Base-by-base conservation (phyloP, 2,113 vertebrate species). In the Solea solea region DNA sequence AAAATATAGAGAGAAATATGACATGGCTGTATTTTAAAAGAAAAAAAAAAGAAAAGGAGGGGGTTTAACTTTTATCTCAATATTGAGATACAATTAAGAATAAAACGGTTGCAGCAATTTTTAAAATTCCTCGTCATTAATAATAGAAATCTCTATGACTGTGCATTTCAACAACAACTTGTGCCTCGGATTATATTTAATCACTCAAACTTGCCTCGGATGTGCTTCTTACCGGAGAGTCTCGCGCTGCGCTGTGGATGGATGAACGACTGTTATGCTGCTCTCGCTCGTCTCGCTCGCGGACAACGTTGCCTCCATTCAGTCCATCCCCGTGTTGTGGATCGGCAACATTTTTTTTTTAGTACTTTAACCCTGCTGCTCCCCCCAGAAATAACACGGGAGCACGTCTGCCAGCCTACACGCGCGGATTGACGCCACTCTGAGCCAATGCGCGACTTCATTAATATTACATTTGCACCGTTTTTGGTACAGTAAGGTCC, bases 291-390 rank as follows among this genome's bases (percentile, higher is more conserved):
- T 21, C 21, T 21, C 80, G 72, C 83, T 85, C 52, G 67, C 74
- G 56, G 82, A 66, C 80, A 71, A 14, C 70, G 69, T 78, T 74
- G 86, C 79, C 91, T 92, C 92, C 93, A 93, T 93, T 95, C 94
- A 95, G 89, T 92, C 53, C 72, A 92, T 92, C 92, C 93, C 93
- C 70, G 92, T 90, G 93, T 92, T 87, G 90, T 86, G 89, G 86
- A 84, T 91, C 91, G 90, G 91, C 93, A 94, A 93, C 95, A 96
- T 95, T 93, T 90, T 95, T 94, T 94, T 90, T 95, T 94, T 70
- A 46, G 61, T 76, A 96, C 94, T 96, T 96, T 95, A 94, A 91
- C 91, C 94, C 93, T 91, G 90, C 91, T 93, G 8, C 9, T 39
- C 40, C 87, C 91, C 90, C 91, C 86, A 91, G 92, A 91, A 94